Conservation (phyloP, 1,140 invertebrate species). For the Zelostemma sp. region DNA sequence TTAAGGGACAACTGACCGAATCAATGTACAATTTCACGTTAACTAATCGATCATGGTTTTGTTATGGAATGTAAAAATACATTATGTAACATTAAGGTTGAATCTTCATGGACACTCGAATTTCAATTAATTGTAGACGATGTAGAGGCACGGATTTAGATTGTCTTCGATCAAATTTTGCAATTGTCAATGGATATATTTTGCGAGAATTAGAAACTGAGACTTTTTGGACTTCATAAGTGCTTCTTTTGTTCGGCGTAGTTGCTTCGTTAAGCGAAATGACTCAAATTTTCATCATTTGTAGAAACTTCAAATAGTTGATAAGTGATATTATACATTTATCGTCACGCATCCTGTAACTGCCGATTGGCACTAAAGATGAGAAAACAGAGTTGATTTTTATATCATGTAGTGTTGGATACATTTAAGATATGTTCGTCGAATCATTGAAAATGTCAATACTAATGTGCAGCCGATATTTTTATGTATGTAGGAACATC, state of each 20-base stretch:
- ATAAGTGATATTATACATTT: constrained; percentile 18
- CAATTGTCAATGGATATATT: no score
- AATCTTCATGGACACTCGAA: constrained; percentile 5
- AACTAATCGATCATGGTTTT: constrained; percentile 30
- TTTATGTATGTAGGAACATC: not conserved
- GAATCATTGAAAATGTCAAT: constrained; percentile 5
- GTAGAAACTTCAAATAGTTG: not conserved
- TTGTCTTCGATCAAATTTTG: not conserved
- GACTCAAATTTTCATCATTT: no score
- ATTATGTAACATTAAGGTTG: constrained; percentile 15
- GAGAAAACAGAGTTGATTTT: constrained; percentile 41
- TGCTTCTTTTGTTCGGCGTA: no score
- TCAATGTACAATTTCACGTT: constrained; percentile 18
- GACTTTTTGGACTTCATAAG: no score
- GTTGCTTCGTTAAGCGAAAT: no score
- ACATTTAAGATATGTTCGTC: constrained; percentile 20
- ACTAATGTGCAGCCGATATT: not conserved
- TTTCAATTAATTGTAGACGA: not conserved
- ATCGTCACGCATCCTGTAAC: constrained; percentile 19
- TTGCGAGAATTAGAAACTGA: no score
- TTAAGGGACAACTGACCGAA: constrained; percentile 15
- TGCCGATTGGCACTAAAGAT: constrained; percentile 23
- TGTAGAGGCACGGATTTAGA: not conserved
- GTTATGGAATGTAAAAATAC: constrained; percentile 24
- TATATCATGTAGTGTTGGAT: constrained; percentile 29